These are phyloP conservation scores for Drosophila biarmipes DNA, from an alignment of 1,140 invertebrate species.

Conservation along the genomic window DNA sequence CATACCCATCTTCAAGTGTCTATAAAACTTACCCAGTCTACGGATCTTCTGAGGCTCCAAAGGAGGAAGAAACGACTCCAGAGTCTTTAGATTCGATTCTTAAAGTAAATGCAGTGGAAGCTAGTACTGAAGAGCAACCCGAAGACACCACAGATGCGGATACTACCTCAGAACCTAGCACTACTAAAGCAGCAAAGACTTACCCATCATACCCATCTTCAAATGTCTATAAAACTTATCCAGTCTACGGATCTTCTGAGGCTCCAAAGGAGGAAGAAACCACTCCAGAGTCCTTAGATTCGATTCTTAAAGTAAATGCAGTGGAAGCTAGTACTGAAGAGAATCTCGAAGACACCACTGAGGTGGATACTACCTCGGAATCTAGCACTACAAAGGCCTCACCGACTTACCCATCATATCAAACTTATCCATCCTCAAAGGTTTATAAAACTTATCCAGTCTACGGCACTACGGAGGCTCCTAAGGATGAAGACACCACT, in stretches of 20 bases:
- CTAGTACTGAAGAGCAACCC: too few relatives aligned
- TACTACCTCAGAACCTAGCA: not conserved
- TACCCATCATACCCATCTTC: not conserved
- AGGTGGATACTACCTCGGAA: not conserved
- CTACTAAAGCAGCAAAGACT: not conserved
- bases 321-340: not conserved
- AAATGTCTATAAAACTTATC: not conserved
- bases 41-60: too few relatives aligned
- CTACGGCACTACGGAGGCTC: not conserved
- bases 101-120: too few relatives aligned
- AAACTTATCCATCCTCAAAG: not conserved
- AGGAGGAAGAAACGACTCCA: too few relatives aligned
- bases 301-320: constrained; percentile 6
- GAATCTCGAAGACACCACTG: not conserved
- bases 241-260: not conserved
- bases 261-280: not conserved
- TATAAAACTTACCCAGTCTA: not conserved
- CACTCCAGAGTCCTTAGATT: not conserved
- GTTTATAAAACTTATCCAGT: not conserved
- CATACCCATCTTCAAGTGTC: not conserved
- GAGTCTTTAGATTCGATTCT: too few relatives aligned
- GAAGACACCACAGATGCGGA: not conserved
- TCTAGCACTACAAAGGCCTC: not conserved
- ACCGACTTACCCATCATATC: not conserved
- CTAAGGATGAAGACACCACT: not conserved